Evolutionary conservation across 2,888 invertebrate genomes (phyloP).

Genomic region (Ochlodes sylvanus): DNA sequence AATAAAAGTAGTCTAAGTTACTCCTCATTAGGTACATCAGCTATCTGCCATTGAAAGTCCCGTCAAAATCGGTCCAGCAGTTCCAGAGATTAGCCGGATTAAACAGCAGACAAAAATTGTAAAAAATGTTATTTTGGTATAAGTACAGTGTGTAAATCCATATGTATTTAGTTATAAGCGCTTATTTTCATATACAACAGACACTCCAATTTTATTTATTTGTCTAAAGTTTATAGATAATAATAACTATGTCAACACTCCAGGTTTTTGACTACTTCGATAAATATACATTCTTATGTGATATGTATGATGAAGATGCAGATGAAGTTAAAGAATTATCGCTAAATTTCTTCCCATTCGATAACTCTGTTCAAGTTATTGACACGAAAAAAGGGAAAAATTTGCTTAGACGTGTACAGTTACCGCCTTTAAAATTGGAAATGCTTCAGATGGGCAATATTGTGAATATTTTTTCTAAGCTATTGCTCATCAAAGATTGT

Average conservation of each 20-base stretch:
- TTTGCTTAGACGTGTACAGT: constrained; percentile 87
- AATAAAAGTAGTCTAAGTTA: too few relatives aligned
- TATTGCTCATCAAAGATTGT: constrained; percentile 88
- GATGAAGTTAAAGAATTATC: constrained; percentile 88
- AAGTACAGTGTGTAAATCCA: too few relatives aligned
- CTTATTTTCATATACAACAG: too few relatives aligned
- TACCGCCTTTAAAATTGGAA: constrained; percentile 85
- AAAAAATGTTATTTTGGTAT: too few relatives aligned
- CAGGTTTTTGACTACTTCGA: constrained; percentile 82
- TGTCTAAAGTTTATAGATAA: too few relatives aligned
- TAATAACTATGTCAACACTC: constrained; percentile 28
- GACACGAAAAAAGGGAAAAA: constrained; percentile 85
- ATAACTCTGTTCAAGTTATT: constrained; percentile 92
- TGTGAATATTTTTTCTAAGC: constrained; percentile 89
- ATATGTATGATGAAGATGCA: constrained; percentile 94
- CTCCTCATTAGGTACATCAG: too few relatives aligned
- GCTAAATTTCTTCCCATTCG: constrained; percentile 90
- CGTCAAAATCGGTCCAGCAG: too few relatives aligned
- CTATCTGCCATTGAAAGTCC: too few relatives aligned
- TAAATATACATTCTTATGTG: constrained; percentile 87
- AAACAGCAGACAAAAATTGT: too few relatives aligned
- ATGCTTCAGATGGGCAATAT: constrained; percentile 91
- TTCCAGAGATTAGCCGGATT: too few relatives aligned
- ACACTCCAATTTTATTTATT: too few relatives aligned
- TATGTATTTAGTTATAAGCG: too few relatives aligned